These are phyloP conservation scores for Nicator chloris DNA, from an alignment of 2,113 vertebrate species.

Conservation along the genomic window DNA sequence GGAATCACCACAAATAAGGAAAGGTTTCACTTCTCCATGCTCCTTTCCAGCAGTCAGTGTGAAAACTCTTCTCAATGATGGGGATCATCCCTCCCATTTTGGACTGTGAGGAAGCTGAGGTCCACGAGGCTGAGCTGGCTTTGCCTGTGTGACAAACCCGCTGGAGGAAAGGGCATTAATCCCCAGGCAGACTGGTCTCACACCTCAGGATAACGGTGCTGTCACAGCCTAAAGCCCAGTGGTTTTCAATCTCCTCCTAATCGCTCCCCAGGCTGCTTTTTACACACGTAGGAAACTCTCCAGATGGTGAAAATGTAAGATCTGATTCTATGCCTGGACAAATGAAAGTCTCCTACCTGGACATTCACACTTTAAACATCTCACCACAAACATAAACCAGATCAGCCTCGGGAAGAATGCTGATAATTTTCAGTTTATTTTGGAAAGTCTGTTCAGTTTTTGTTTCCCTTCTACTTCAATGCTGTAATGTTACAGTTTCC, in stretches of 20 bases:
- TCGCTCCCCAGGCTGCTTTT: neutral
- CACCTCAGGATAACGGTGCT: neutral
- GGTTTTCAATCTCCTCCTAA: neutral
- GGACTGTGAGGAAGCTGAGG: neutral
- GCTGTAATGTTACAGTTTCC: neutral
- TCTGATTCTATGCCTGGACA: neutral
- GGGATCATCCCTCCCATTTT: neutral
- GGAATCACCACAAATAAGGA: neutral
- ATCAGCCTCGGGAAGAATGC: neutral
- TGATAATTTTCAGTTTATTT: neutral
- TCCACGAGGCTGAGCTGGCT: neutral
- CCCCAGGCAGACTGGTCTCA: neutral
- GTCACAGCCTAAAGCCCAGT: neutral
- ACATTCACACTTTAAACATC: neutral
- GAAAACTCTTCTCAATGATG: neutral
- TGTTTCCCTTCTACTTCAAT: neutral
- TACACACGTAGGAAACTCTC: neutral
- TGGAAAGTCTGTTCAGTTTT: neutral
- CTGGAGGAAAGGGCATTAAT: neutral
- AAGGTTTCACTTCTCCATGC: neutral
- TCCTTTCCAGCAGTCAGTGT: neutral
- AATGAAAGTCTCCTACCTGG: neutral
- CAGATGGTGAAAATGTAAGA: neutral
- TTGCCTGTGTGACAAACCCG: neutral
- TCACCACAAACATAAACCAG: neutral